Evolutionary conservation across 2,113 vertebrate genomes (phyloP).

Genomic region (Rhinopomastus cyanomelas): DNA sequence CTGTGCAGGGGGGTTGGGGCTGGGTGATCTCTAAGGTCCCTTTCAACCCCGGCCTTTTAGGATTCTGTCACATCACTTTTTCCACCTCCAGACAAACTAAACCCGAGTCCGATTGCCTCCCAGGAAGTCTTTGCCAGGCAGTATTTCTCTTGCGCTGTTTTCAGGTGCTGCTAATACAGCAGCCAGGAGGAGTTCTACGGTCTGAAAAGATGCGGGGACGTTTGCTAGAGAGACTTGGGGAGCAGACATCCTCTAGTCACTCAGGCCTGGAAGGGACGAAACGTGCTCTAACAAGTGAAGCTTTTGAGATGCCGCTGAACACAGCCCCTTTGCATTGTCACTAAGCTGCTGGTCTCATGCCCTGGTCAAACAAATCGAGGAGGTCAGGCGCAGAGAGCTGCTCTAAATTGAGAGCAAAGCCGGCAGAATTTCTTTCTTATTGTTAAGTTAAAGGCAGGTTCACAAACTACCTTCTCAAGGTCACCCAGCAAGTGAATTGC

Average conservation of each 20-base stretch:
- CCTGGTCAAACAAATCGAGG: neutral
- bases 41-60: too few relatives aligned
- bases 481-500: neutral
- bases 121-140: conserved; percentile 15
- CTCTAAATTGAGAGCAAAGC: conserved; percentile 6
- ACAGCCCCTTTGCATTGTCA: conserved; percentile 32
- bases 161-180: conserved; percentile 26
- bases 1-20: too few relatives aligned
- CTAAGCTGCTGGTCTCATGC: neutral
- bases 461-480: neutral
- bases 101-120: conserved; percentile 8
- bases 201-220: conserved; percentile 26
- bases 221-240: conserved; percentile 42
- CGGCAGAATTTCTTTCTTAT: neutral
- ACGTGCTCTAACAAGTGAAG: conserved; percentile 19
- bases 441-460: neutral
- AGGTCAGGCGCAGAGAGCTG: neutral
- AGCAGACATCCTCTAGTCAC: conserved; percentile 51
- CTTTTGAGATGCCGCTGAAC: conserved; percentile 32
- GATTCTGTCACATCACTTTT: too few relatives aligned
- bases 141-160: conserved; percentile 19
- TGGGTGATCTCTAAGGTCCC: too few relatives aligned
- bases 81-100: conserved; percentile 16
- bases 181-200: conserved; percentile 28
- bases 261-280: conserved; percentile 48